Evolutionary conservation across 92 coral and sea anemone species (phyloP).

Genomic region (Palythoa heliodiscus): DNA sequence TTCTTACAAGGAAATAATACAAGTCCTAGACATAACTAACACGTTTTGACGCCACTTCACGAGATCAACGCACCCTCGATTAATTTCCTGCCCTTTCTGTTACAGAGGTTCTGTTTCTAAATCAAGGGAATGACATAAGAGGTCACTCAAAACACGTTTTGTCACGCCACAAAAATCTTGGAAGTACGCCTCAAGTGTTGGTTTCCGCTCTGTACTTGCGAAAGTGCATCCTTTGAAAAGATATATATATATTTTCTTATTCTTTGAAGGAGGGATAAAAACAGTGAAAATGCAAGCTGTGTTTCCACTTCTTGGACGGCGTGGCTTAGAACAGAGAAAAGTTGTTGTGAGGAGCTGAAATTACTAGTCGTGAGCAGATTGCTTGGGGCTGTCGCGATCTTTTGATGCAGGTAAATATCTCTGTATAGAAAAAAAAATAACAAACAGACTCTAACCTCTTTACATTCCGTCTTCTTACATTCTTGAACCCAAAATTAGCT

Average conservation of each 20-base stretch:
- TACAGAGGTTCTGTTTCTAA: neutral
- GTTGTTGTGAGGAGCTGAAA: constrained; percentile 6
- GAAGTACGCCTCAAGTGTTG: neutral
- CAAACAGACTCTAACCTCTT: neutral
- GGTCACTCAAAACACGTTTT: neutral
- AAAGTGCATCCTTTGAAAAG: neutral
- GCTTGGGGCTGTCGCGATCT: constrained; percentile 1
- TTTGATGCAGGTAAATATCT: constrained; percentile 31
- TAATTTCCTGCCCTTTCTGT: neutral
- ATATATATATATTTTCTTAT: neutral
- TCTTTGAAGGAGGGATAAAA: neutral
- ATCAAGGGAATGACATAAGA: constrained; percentile 14
- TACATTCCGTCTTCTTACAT: neutral
- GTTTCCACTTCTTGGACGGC: neutral
- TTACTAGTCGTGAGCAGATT: neutral
- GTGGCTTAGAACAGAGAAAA: neutral
- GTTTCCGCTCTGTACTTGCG: neutral
- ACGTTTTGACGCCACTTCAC: neutral
- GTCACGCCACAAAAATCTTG: constrained; percentile 24
- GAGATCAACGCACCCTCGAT: constrained; percentile 20
- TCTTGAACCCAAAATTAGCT: neutral
- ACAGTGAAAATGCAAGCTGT: neutral
- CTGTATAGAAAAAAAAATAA: constrained; percentile 4
- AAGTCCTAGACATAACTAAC: neutral
- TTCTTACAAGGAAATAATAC: neutral